Percentiles rank a stretch among this genome's conserved stretches.
These are phyloP conservation scores for Gadus macrocephalus DNA, from an alignment of 2,113 vertebrate genomes.

Conservation along the genomic window DNA sequence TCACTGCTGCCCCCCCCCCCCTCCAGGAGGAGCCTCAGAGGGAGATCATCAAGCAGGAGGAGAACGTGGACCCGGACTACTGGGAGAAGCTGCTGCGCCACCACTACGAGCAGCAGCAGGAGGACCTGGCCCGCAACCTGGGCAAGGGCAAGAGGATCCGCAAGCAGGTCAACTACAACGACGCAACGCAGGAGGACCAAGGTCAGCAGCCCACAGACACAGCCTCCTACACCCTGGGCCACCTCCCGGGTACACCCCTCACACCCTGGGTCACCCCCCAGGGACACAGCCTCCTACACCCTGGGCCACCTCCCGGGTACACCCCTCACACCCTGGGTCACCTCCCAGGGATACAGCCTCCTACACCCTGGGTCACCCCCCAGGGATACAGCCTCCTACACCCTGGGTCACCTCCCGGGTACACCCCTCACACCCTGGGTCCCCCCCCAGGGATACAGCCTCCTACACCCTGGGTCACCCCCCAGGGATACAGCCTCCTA, in stretches of 20 bases:
- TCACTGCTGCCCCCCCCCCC: neutral
- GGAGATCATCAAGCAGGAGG: conserved; percentile 98
- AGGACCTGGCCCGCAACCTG: conserved; percentile 91
- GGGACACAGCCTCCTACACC: neutral
- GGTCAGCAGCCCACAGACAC: conserved; percentile 64
- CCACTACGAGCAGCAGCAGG: conserved; percentile 98
- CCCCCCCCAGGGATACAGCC: neutral
- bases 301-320: neutral
- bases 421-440: no score
- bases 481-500: neutral
- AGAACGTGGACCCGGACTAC: conserved; percentile 97
- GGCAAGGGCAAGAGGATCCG: conserved; percentile 96
- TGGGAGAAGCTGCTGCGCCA: conserved; percentile 97
- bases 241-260: neutral
- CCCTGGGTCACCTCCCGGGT: no score
- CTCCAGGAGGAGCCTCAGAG: conserved; percentile 92
- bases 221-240: neutral
- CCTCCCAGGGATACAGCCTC: neutral
- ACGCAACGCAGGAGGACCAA: conserved; percentile 96
- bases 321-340: neutral
- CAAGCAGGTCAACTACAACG: conserved; percentile 99
- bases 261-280: neutral
- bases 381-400: neutral
- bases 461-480: neutral
- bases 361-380: neutral